Evolutionary conservation across 2,888 invertebrate genomes (phyloP).

Genomic region (Orchestes rusci): DNA sequence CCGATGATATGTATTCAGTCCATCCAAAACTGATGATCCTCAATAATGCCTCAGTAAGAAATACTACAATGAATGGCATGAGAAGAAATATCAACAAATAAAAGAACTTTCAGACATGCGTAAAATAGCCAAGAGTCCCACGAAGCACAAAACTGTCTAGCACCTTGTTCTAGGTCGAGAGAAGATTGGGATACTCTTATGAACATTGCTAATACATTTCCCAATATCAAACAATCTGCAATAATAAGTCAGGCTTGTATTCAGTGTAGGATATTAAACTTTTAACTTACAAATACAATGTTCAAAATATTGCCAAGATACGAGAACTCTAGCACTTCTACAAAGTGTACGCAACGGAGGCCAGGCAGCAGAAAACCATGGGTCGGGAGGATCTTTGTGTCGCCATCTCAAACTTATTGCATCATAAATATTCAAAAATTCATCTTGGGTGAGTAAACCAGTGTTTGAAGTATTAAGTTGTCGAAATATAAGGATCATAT

Average conservation of each 20-base stretch:
- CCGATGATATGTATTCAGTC: conserved; percentile 64
- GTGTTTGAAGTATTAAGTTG: conserved; percentile 62
- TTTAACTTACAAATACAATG: conserved; percentile 59
- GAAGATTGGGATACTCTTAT: conserved; percentile 60
- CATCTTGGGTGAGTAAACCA: conserved; percentile 61
- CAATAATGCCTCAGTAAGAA: conserved; percentile 63
- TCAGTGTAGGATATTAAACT: neutral
- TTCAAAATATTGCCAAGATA: conserved; percentile 68
- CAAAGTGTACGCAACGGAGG: conserved; percentile 56
- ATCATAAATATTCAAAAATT: conserved; percentile 69
- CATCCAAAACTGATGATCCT: conserved; percentile 69
- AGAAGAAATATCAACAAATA: too few relatives aligned
- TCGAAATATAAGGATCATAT: conserved; percentile 74
- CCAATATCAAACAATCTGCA: conserved; percentile 63
- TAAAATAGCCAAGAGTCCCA: conserved; percentile 73
- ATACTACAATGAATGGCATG: conserved; percentile 61
- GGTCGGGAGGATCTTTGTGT: conserved; percentile 58
- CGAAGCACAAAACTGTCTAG: conserved; percentile 59
- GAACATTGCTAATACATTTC: conserved; percentile 70
- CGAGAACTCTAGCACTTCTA: conserved; percentile 53
- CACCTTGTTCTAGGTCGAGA: conserved; percentile 53
- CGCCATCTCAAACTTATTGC: conserved; percentile 69
- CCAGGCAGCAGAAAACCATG: conserved; percentile 64
- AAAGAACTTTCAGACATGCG: conserved; percentile 47
- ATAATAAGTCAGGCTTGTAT: conserved; percentile 24